Evolutionary conservation across 2,888 invertebrate genomes (phyloP), one percentile per base, ranked within the genome.

Genomic region (Caenorhabditis auriculariae): DNA sequence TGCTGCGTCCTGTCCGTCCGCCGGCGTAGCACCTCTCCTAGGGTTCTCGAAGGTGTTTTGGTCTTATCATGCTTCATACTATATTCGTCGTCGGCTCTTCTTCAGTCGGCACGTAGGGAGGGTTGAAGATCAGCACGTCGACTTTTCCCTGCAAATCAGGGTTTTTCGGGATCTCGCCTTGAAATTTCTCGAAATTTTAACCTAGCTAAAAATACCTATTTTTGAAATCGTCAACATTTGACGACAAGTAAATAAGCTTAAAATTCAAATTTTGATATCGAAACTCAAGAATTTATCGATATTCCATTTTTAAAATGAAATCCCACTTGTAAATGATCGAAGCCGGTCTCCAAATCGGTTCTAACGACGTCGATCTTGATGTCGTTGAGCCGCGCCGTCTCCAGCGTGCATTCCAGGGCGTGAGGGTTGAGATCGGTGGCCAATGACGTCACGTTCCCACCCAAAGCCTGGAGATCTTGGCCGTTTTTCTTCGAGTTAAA

Each of bases 81-180:
- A 66, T 55, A 49, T 70, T 63, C 3, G 54, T 48, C 15, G 37
- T 35, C 7, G 70, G 69, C 27, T 63, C 62, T n/a, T 75, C 61
- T 52, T 77, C 77, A 2, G 79, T 77, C 0, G 91, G 90, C 38
- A 98, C 96, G 85, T 99, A 99, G 0, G 98, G 98, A 1, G 98
- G 96, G 86, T 98, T 98, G 81, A 95, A 98, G 50, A 99, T 81
- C 53, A 99, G 85, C 23, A 98, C 76, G 86, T 98, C 96, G 23
- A 81, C 67, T 27, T 57, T 57, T 23, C 57, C 57, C 35, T 49
- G 15, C 42, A 62, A 38, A 44, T n/a, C n/a, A n/a, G n/a, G n/a
- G n/a, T n/a, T n/a, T n/a, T n/a, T n/a, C n/a, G n/a, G n/a, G n/a
- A n/a, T n/a, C n/a, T n/a, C n/a, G n/a, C n/a, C n/a, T n/a, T n/a